These are phyloP conservation scores for Streblospio benedicti DNA, from an alignment of 1,140 invertebrate species.

Conservation along the genomic window DNA sequence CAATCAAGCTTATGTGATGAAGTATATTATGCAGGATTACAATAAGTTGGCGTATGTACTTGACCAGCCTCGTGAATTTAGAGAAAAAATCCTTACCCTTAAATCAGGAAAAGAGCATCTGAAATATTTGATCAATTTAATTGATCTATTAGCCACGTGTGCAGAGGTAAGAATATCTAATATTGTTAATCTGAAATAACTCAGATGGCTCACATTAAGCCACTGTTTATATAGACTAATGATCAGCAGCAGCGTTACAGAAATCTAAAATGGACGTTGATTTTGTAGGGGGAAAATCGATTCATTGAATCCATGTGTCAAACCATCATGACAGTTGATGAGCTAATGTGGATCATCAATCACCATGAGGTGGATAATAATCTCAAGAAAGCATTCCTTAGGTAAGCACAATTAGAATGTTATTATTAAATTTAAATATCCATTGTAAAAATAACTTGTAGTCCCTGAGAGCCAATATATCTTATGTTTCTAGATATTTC, in stretches of 20 bases:
- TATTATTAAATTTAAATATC: background rate
- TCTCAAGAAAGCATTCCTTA: slow-evolving; percentile 20
- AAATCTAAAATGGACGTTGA: too few relatives aligned
- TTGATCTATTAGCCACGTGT: slow-evolving; percentile 22
- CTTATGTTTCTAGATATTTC: slow-evolving; percentile 11
- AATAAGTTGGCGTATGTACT: slow-evolving; percentile 19
- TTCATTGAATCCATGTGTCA: slow-evolving; percentile 25
- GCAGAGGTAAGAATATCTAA: slow-evolving; percentile 15
- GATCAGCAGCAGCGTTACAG: too few relatives aligned
- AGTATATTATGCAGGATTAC: slow-evolving; percentile 23
- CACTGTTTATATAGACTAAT: too few relatives aligned
- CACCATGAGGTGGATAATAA: slow-evolving; percentile 19
- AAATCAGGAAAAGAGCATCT: slow-evolving; percentile 22
- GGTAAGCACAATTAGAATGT: too few relatives aligned
- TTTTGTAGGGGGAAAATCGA: slow-evolving; percentile 20
- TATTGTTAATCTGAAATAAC: too few relatives aligned
- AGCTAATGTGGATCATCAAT: slow-evolving; percentile 18
- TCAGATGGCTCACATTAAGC: background rate
- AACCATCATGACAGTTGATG: slow-evolving; percentile 21
- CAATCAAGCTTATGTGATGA: slow-evolving; percentile 22
- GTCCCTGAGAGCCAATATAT: background rate
- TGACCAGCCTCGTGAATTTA: slow-evolving; percentile 17
- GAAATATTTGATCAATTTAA: slow-evolving; percentile 22
- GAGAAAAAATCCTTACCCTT: slow-evolving; percentile 12
- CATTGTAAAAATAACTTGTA: too few relatives aligned